These are phyloP conservation scores for Botia almorhae DNA, from an alignment of 2,797 vertebrate species.

Conservation along the genomic window DNA sequence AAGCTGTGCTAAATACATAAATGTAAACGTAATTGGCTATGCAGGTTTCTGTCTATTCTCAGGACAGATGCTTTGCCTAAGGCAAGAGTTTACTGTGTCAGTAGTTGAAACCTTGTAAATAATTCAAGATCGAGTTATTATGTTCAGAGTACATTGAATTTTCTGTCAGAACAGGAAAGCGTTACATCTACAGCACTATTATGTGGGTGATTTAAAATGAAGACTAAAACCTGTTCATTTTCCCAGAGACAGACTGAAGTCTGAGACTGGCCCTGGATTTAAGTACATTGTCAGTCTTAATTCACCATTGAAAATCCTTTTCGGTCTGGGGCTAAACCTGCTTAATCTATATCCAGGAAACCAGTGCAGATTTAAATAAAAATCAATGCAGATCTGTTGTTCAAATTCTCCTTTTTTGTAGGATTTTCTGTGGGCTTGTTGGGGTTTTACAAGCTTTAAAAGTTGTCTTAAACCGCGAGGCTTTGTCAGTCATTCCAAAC, in stretches of 20 bases:
- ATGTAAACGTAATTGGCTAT: slow-evolving; percentile 13
- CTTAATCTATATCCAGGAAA: slow-evolving; percentile 16
- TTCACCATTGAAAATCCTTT: slow-evolving; percentile 21
- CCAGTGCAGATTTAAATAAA: neutral
- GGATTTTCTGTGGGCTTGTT: neutral
- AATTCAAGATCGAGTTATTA: slow-evolving; percentile 39
- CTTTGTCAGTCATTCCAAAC: neutral
- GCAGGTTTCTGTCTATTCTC: slow-evolving; percentile 24
- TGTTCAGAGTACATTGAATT: slow-evolving; percentile 2
- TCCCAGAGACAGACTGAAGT: neutral
- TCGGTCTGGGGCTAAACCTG: slow-evolving; percentile 8
- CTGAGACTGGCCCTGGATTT: neutral
- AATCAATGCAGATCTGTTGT: neutral
- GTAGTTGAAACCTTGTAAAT: slow-evolving; percentile 49
- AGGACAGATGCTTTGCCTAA: slow-evolving; percentile 46
- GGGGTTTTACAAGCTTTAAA: neutral
- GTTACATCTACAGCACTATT: neutral
- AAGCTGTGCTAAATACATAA: too few relatives aligned
- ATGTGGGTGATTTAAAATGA: slow-evolving; percentile 4
- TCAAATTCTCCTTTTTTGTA: neutral
- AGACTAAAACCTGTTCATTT: neutral
- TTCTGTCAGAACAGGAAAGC: neutral
- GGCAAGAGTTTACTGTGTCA: slow-evolving; percentile 44
- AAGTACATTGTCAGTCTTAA: slow-evolving; percentile 4
- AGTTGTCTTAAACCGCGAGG: neutral